Conservation (phyloP, 2,113 vertebrate species). For the Scolopax mira region DNA sequence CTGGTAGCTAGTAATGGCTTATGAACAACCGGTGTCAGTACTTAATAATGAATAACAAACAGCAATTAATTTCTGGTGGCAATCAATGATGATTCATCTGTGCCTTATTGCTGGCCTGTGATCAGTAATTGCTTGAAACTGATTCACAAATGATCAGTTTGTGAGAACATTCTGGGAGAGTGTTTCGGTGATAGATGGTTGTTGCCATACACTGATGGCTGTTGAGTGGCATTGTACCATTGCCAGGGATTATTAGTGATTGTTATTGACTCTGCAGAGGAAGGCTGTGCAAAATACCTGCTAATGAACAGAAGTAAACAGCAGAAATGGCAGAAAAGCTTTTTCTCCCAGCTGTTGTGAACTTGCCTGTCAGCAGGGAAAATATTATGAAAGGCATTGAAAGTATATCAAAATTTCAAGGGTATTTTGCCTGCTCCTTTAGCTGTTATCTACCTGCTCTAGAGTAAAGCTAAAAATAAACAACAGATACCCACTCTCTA, state of each 20-base stretch:
- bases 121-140: not conserved
- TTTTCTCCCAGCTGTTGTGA: not conserved
- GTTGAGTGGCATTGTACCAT: no score
- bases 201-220: not conserved
- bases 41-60: not conserved
- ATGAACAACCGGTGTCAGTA: not conserved
- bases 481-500: not conserved
- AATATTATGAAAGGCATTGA: not conserved
- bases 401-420: conserved; percentile 3
- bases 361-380: not conserved
- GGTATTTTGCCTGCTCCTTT: conserved; percentile 9
- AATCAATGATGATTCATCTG: not conserved
- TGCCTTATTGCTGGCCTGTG: not conserved
- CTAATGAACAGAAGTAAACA: not conserved
- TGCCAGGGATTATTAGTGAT: not conserved
- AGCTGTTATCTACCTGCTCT: no score
- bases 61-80: not conserved
- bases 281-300: not conserved
- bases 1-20: not conserved
- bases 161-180: not conserved
- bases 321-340: not conserved
- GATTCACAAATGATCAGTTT: not conserved
- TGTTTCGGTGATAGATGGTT: not conserved
- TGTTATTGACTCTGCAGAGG: not conserved
- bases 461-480: conserved; percentile 61